These are phyloP conservation scores for Elysia chlorotica DNA, from an alignment of 1,140 invertebrate genomes.

Conservation along the genomic window DNA sequence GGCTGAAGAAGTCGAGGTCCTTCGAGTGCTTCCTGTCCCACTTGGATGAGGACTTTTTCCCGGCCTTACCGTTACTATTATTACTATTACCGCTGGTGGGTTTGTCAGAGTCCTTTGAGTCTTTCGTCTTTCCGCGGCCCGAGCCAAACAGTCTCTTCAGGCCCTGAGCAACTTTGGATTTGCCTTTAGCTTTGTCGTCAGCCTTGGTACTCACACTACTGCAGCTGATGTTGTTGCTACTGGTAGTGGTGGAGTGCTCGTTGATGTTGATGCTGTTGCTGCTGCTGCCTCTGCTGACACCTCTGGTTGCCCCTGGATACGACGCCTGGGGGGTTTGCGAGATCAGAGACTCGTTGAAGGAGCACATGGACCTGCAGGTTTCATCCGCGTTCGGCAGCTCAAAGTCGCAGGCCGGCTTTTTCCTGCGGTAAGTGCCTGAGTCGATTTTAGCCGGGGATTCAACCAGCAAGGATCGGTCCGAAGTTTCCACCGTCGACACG, in stretches of 20 bases:
- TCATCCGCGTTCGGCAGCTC: slow-evolving; percentile 51
- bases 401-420: slow-evolving; percentile 30
- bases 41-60: background rate
- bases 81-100: background rate
- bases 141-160: slow-evolving; percentile 26
- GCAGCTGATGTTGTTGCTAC: slow-evolving; percentile 18
- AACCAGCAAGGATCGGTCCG: background rate
- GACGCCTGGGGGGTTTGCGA: no score
- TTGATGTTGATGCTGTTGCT: background rate
- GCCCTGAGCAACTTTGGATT: slow-evolving; percentile 31
- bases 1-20: background rate
- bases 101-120: background rate
- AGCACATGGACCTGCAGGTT: slow-evolving; percentile 41
- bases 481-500: background rate
- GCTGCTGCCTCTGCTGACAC: slow-evolving; percentile 2
- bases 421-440: slow-evolving; percentile 48
- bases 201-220: slow-evolving; percentile 5
- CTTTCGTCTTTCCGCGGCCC: slow-evolving; percentile 5
- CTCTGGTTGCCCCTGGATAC: background rate
- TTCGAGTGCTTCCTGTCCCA: background rate
- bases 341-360: slow-evolving; percentile 15
- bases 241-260: slow-evolving; percentile 5
- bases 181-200: slow-evolving; percentile 19
- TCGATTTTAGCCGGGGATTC: slow-evolving; percentile 3
- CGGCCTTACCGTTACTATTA: background rate